phyloP scores from a whole-genome alignment of 2,888 invertebrate species.

The Luffia ferchaultella region DNA sequence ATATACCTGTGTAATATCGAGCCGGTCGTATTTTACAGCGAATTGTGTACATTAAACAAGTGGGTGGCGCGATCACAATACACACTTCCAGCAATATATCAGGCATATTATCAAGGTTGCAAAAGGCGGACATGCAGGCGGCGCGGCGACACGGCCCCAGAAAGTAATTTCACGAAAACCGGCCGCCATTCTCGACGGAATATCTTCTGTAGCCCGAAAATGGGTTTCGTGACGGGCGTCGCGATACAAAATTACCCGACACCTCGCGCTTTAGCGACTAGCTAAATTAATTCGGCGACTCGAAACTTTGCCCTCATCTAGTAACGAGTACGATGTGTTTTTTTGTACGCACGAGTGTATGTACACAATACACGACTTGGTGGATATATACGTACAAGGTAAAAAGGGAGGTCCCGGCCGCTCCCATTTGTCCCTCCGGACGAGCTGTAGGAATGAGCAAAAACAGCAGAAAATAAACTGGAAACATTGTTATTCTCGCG shows the following conservation, averaged over 20 bases:
- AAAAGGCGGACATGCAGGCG: constrained; percentile 22
- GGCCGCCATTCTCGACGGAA: constrained; percentile 21
- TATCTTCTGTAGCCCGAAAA: constrained; percentile 24
- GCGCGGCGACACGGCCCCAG: constrained; percentile 10
- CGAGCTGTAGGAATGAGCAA: constrained; percentile 44
- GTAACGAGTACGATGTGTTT: too few relatives aligned
- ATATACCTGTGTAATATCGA: too few relatives aligned
- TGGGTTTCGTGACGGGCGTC: constrained; percentile 26
- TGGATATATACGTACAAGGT: constrained; percentile 13
- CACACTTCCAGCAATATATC: constrained; percentile 35
- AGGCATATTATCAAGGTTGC: constrained; percentile 32
- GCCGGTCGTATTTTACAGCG: constrained; percentile 15
- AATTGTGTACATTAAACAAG: constrained; percentile 26
- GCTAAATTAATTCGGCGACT: too few relatives aligned
- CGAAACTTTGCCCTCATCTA: too few relatives aligned
- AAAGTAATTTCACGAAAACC: constrained; percentile 33
- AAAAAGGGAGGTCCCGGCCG: constrained; percentile 40
- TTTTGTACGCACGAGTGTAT: too few relatives aligned
- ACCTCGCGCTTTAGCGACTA: too few relatives aligned
- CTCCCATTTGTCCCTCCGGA: constrained; percentile 39
- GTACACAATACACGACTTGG: too few relatives aligned
- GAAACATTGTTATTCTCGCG: constrained; percentile 54
- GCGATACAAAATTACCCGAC: too few relatives aligned
- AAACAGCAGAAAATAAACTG: constrained; percentile 55
- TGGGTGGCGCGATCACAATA: constrained; percentile 24